A percentile compares a stretch with the other conserved stretches of the same genome.
Conservation (phyloP, 2,797 vertebrate genomes). For the Menidia menidia region DNA sequence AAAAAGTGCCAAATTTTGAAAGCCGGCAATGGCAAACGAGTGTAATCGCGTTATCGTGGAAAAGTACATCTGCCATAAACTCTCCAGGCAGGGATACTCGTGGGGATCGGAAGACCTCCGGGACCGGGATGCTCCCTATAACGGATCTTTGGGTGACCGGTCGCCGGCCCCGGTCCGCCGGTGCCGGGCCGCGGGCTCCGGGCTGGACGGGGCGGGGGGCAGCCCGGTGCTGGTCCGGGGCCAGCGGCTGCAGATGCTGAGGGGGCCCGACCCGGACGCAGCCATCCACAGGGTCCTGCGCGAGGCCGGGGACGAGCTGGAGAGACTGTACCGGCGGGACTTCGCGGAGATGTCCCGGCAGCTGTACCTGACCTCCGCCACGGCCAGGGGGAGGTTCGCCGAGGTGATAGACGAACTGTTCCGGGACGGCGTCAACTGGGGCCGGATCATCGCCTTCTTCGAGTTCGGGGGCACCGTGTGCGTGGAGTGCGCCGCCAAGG, state of each 20-base stretch:
- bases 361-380: conserved; percentile 91
- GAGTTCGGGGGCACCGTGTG: conserved; percentile 97
- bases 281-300: conserved; percentile 90
- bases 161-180: conserved; percentile 72
- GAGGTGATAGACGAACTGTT: conserved; percentile 98
- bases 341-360: conserved; percentile 95
- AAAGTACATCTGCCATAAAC: conserved; percentile 96
- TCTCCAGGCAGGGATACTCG: conserved; percentile 91
- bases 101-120: conserved; percentile 82
- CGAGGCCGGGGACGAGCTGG: conserved; percentile 94
- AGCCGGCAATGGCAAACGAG: conserved; percentile 81
- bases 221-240: too few species aligned
- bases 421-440: conserved; percentile 98
- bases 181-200: conserved; percentile 59
- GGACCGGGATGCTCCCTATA: conserved; percentile 72
- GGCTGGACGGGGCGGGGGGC: conserved; percentile 50
- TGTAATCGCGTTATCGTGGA: conserved; percentile 92
- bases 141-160: conserved; percentile 70
- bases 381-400: conserved; percentile 90
- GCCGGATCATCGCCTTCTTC: conserved; percentile 97
- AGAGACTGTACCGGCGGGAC: conserved; percentile 92
- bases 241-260: too few species aligned
- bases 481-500: conserved; percentile 92
- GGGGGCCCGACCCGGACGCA: conserved; percentile 60
- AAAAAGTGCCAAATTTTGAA: conserved; percentile 59